Conservation (phyloP, 2,888 invertebrate genomes). For the Amphiduros pacificus region DNA sequence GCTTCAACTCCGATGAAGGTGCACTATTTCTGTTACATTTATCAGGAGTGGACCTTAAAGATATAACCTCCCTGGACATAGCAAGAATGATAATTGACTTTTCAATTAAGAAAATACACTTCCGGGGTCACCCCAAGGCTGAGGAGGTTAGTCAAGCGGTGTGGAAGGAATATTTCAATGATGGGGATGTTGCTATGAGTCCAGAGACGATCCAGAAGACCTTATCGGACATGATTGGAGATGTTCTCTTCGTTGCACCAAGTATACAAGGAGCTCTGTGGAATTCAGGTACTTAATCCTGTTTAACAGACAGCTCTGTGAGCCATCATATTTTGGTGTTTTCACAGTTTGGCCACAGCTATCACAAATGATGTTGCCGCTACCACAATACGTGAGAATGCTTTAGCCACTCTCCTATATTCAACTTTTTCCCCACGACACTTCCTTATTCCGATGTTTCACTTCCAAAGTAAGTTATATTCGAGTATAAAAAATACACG, state of each 20-base stretch:
- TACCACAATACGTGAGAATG: no score
- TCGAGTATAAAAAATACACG: no score
- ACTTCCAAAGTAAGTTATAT: no score
- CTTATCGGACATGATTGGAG: conserved; percentile 4
- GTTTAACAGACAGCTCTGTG: no score
- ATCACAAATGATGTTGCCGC: no score
- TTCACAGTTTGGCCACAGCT: no score
- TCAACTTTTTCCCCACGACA: no score
- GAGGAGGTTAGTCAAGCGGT: background rate
- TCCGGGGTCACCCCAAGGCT: background rate
- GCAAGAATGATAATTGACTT: background rate
- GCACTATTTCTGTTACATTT: conserved; percentile 7
- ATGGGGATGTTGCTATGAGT: background rate
- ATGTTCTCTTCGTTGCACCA: conserved; percentile 13
- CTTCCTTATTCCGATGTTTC: no score
- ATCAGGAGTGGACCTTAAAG: background rate
- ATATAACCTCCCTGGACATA: background rate
- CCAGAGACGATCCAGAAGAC: background rate
- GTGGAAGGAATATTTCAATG: conserved; percentile 11
- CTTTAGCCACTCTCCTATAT: no score
- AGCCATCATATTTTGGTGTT: no score
- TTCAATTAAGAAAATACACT: background rate
- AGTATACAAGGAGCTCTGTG: background rate
- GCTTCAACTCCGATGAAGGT: conserved; percentile 22
- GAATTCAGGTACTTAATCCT: conserved; percentile 6